These are phyloP conservation scores for Microtus montanus DNA, from an alignment of 2,113 vertebrate species.

Conservation along the genomic window DNA sequence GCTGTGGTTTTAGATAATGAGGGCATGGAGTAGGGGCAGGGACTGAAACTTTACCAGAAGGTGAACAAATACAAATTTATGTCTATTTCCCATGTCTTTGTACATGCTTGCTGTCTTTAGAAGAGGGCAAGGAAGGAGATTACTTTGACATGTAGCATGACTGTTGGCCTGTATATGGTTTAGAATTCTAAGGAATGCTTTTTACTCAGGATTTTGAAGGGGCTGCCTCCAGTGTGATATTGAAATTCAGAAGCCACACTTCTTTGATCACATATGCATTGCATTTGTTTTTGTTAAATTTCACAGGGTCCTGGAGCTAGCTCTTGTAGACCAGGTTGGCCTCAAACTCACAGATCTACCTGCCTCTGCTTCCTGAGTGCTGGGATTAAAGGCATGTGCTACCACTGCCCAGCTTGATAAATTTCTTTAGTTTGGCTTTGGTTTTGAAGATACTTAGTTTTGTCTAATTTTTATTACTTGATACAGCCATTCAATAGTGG, in stretches of 20 bases:
- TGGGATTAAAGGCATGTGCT: too few species aligned
- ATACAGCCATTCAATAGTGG: neutral
- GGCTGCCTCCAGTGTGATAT: neutral
- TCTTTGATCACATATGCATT: constrained; percentile 11
- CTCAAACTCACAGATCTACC: too few species aligned
- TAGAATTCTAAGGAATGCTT: neutral
- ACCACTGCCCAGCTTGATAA: neutral
- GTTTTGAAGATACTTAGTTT: constrained; percentile 15
- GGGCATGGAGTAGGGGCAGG: neutral
- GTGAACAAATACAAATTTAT: neutral
- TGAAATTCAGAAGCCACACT: constrained; percentile 36
- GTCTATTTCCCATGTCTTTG: neutral
- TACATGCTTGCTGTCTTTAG: neutral
- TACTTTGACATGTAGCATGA: neutral
- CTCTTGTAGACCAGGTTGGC: too few species aligned
- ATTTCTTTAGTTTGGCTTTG: constrained; percentile 27
- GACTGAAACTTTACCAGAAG: neutral
- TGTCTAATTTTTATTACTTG: neutral
- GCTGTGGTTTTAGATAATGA: neutral
- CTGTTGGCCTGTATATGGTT: neutral
- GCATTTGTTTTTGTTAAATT: neutral
- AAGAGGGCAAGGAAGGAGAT: neutral
- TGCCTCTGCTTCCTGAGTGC: too few species aligned
- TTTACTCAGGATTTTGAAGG: constrained; percentile 51
- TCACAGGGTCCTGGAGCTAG: too few species aligned